A percentile compares a stretch with the other conserved stretches of the same genome.
Evolutionary conservation across 2,797 vertebrate species (phyloP).

Genomic region (Onychomys arenicola): DNA sequence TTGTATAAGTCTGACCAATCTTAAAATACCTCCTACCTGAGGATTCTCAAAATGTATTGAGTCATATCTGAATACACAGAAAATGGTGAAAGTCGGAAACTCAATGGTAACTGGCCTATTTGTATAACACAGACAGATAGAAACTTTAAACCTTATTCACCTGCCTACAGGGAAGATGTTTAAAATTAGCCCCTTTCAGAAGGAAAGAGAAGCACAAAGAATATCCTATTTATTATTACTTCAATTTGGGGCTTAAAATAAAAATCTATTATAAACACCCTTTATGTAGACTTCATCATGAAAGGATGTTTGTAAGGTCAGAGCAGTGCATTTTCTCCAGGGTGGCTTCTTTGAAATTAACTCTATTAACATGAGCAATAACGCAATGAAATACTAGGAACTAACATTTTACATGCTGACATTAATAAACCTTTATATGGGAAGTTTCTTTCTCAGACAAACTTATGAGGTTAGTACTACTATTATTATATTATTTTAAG

Average conservation of each 20-base stretch:
- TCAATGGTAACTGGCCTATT: not conserved
- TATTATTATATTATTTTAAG: not conserved
- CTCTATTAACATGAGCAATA: not conserved
- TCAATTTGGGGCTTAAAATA: conserved; percentile 7
- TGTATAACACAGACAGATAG: not conserved
- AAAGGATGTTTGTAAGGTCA: conserved; percentile 20
- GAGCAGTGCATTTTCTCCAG: not conserved
- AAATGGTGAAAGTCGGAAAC: not conserved
- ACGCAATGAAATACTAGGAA: not conserved
- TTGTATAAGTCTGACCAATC: not conserved
- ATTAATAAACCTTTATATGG: not conserved
- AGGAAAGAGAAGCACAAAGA: not conserved
- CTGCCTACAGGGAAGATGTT: not conserved
- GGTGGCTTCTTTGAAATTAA: not conserved
- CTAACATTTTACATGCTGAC: not conserved
- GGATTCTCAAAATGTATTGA: conserved; percentile 11
- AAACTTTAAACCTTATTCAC: conserved; percentile 4
- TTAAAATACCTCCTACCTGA: conserved; percentile 25
- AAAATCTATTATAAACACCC: not conserved
- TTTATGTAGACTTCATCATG: not conserved
- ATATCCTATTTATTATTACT: not conserved
- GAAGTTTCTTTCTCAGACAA: not conserved
- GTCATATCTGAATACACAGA: not conserved
- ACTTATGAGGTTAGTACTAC: not conserved
- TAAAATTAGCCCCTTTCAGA: conserved; percentile 16